Percentiles rank a stretch among this genome's conserved stretches.
Conservation (phyloP, 2,888 invertebrate species). For the Oligia fasciuncula region DNA sequence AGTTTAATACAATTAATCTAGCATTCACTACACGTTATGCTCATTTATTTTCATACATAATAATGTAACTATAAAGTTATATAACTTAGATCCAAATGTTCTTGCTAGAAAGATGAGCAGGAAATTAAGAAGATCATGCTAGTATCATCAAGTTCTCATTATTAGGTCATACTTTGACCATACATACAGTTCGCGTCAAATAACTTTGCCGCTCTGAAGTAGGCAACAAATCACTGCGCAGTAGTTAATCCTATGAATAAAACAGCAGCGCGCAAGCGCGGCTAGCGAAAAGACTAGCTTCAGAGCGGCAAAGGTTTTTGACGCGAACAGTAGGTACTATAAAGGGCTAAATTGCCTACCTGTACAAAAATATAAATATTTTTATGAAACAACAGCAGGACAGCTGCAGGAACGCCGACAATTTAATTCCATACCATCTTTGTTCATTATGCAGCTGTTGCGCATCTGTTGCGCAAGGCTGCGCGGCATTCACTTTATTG, state of each 20-base stretch:
- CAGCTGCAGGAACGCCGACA: not conserved
- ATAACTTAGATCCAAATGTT: not conserved
- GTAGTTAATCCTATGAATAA: too few relatives aligned
- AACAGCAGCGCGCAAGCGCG: too few relatives aligned
- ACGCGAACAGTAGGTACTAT: not conserved
- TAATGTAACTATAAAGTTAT: not conserved
- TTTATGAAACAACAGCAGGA: not conserved
- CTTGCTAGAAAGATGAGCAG: not conserved
- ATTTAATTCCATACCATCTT: not conserved
- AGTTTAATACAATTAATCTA: not conserved
- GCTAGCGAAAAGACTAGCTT: too few relatives aligned
- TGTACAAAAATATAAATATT: not conserved
- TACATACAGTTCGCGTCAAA: not conserved
- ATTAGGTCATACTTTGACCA: not conserved
- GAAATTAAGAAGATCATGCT: not conserved
- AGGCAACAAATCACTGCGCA: too few relatives aligned
- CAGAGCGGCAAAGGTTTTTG: too few relatives aligned
- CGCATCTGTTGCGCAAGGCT: slow-evolving; percentile 8
- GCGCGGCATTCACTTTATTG: not conserved
- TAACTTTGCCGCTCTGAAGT: too few relatives aligned
- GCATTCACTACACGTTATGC: not conserved
- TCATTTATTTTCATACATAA: not conserved
- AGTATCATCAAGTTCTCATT: not conserved
- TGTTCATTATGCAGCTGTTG: slow-evolving; percentile 20
- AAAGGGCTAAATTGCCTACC: not conserved